Evolutionary conservation across 1,140 invertebrate genomes (phyloP), one percentile per base, ranked within the genome.

Genomic region (Bombus vancouverensis): DNA sequence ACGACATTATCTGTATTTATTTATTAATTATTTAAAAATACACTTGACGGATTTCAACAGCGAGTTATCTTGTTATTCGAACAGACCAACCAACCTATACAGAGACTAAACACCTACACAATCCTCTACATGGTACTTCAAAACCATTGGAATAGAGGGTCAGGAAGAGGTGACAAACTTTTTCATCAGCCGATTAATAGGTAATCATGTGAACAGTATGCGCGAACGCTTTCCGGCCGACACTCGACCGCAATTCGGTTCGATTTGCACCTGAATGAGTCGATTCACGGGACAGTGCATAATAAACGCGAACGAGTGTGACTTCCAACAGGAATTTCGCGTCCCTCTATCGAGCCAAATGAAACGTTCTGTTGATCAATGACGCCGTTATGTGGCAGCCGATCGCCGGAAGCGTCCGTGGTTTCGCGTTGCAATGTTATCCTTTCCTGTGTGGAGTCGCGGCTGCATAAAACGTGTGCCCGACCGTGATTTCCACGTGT

Each of bases 291-390:
- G 2, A 8, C 12, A 39, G 9, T 62, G 68, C 47, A 44, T 37
- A 87, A 88, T 82, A 82, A 88, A 86, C 44, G 57, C 53, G 78
- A 28, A 78, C 66, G 47, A 86, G 37, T 53, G 74, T 37, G 71
- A 78, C 76, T 70, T 78, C 39, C 62, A 37, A 37, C 15, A 10
- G 70, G 81, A 82, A 66, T 66, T 83, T 66, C 86, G 62, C 28
- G 37, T 39, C 34, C 32, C 59, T 87, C 59, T 78, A 22, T 87
- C 47, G 39, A 72, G n/a, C 34, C 57, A 34, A 87, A 88, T 79
- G 62, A 87, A 88, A 87, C 75, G 66, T 77, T 82, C 13, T 37
- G 75, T 88, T 74, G 75, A 83, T 87, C 79, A 73, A 87, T 87
- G 39, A 71, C 32, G 15, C 81, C 59, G 53, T 65, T 57, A 76